A percentile compares a stretch with the other conserved stretches of the same genome.
phyloP scores from a whole-genome alignment of 2,113 vertebrate species.

The Phalacrocorax aristotelis region DNA sequence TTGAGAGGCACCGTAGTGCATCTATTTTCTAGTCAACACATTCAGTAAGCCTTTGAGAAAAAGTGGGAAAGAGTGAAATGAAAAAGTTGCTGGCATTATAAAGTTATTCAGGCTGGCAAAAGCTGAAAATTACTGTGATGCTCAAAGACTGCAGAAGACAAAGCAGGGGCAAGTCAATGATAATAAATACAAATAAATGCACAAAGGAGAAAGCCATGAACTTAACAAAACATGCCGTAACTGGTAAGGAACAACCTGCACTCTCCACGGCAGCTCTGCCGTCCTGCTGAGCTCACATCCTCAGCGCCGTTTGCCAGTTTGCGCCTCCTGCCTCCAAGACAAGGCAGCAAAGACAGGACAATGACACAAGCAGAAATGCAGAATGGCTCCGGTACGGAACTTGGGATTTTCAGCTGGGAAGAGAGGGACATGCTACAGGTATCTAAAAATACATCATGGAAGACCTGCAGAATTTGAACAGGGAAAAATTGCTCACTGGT shows the following conservation, averaged over 20 bases:
- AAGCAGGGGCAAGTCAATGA: background rate
- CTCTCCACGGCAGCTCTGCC: background rate
- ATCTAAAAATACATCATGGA: background rate
- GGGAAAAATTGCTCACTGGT: background rate
- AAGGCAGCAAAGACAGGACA: background rate
- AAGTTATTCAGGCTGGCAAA: background rate
- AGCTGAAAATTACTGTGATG: background rate
- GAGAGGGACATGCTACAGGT: background rate
- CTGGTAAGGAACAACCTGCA: background rate
- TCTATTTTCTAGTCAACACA: background rate
- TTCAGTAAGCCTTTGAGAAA: background rate
- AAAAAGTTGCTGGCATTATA: background rate
- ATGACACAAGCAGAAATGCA: background rate
- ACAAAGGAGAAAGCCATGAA: background rate
- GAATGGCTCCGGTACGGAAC: background rate
- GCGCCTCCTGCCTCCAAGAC: background rate
- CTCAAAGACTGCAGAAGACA: background rate
- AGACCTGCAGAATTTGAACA: background rate
- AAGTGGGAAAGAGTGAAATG: background rate
- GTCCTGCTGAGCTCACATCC: background rate
- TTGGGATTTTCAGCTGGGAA: background rate
- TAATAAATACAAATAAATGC: background rate
- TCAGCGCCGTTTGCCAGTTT: fast-evolving
- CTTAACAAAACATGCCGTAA: background rate
- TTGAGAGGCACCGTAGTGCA: background rate